Evolutionary conservation across 2,113 vertebrate genomes (phyloP), one percentile per base, ranked within the genome.

Genomic region (Entomyzon cyanotis): DNA sequence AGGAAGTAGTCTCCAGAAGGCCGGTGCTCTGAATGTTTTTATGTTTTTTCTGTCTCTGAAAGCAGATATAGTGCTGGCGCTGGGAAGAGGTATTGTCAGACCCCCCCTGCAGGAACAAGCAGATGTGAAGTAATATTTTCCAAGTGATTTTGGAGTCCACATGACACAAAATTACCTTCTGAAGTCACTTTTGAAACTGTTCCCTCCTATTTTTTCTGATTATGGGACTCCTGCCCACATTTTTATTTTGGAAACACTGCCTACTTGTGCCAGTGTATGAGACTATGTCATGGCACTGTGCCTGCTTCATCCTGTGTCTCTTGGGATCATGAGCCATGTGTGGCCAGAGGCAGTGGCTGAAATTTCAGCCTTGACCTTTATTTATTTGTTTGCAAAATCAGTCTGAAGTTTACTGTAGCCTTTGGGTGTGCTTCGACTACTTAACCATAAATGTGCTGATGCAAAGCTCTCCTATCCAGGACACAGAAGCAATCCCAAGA

Each of bases 111-210:
- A 53, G 84, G 46, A 91, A 33, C 5, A 89, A 44, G 12, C 37
- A 73, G 80, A 78, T 75, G 37, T 91, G 84, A 84, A 94, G 86
- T 41, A 84, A 96, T 80, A 87, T 91, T 93, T 95, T 95, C 87
- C 89, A 76, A 92, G 62, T n/a, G 69, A 71, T 63, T 89, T 71
- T 87, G 53, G 35, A 94, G 69, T 74, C 65, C 44, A 44, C 35
- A 44, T 78, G 73, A 84, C 70, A 91, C 62, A 64, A 80, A 91
- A 75, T 84, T 91, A 91, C 80, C 69, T 82, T 78, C 89, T 84
- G 84, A 93, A 95, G 76, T 92, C 47, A 82, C 65, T 92, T 92
- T 68, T 94, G 69, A 91, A 95, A 95, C 70, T 58, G 42, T 56
- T 90, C 60, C 44, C 47, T 93, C 35, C 8, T 58, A 50, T 42